Evolutionary conservation across 2,888 invertebrate genomes (phyloP).

Genomic region (Epinotia bilunana): DNA sequence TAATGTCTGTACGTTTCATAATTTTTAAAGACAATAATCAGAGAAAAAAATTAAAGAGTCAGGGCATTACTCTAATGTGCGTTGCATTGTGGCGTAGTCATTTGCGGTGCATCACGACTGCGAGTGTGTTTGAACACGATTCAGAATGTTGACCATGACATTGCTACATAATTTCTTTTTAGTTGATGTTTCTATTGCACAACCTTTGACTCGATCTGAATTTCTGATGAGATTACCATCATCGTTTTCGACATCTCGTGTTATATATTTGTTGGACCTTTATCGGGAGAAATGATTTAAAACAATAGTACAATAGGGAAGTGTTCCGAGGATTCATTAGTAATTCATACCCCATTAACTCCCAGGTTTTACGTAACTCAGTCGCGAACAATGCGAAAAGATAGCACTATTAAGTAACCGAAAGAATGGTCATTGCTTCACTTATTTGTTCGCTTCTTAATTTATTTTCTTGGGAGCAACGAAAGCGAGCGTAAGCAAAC

Average conservation of each 20-base stretch:
- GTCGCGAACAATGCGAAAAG: constrained; percentile 75
- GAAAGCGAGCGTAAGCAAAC: constrained; percentile 66
- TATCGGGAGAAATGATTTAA: constrained; percentile 49
- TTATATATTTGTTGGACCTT: constrained; percentile 22
- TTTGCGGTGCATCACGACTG: constrained; percentile 74
- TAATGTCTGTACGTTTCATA: constrained; percentile 65
- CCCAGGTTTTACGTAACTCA: constrained; percentile 73
- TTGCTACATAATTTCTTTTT: constrained; percentile 69
- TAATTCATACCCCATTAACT: constrained; percentile 77
- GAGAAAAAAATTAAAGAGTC: constrained; percentile 61
- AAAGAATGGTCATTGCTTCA: constrained; percentile 80
- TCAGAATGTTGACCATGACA: constrained; percentile 72
- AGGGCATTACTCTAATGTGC: constrained; percentile 72
- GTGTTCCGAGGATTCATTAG: constrained; percentile 46
- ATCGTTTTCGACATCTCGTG: constrained; percentile 29
- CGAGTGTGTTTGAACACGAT: constrained; percentile 63
- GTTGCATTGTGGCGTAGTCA: constrained; percentile 67
- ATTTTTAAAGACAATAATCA: constrained; percentile 72
- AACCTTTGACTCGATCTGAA: constrained; percentile 43
- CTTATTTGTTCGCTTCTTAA: constrained; percentile 70
- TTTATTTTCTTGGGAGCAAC: constrained; percentile 70
- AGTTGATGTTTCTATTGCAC: constrained; percentile 62
- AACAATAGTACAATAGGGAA: constrained; percentile 65
- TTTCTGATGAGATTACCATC: constrained; percentile 40
- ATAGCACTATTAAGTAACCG: constrained; percentile 74